phyloP scores from a whole-genome alignment of 2,113 vertebrate species.

The Rhynchopsitta pachyrhyncha region DNA sequence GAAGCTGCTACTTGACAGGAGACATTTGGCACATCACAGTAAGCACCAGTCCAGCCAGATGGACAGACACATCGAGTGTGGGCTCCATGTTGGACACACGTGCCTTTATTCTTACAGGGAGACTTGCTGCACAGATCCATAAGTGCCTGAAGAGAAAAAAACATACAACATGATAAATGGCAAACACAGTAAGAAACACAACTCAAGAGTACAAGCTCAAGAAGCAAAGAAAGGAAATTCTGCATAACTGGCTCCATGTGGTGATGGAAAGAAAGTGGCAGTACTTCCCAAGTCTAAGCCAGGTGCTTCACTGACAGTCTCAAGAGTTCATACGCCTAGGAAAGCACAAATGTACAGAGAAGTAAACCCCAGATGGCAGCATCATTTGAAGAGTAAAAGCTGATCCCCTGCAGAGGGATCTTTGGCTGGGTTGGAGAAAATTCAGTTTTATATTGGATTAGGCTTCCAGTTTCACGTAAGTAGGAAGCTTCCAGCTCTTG shows the following conservation, averaged over 20 bases:
- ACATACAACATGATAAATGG: rapidly evolving
- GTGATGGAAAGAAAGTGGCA: background rate
- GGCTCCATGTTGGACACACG: slow-evolving; percentile 81
- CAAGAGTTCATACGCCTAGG: background rate
- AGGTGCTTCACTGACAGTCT: background rate
- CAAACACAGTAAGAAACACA: background rate
- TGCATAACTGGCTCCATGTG: background rate
- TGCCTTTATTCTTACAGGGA: slow-evolving; percentile 85
- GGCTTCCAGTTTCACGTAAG: background rate
- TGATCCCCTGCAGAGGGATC: background rate
- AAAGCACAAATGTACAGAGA: background rate
- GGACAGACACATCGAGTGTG: slow-evolving; percentile 83
- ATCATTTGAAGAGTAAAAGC: background rate
- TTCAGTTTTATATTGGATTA: background rate
- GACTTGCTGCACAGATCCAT: slow-evolving; percentile 84
- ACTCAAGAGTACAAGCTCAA: background rate
- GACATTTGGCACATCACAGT: slow-evolving; percentile 88
- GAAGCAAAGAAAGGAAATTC: background rate
- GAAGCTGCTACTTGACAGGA: slow-evolving; percentile 84
- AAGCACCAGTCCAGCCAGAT: slow-evolving; percentile 83
- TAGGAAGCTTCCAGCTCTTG: background rate
- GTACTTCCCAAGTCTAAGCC: background rate
- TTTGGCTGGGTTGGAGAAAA: background rate
- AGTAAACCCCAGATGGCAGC: background rate
- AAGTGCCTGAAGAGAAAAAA: slow-evolving; percentile 71